Percentiles rank a stretch among this genome's conserved stretches.
Conservation (phyloP, 2,888 invertebrate genomes). For the Odontocolon sp. region DNA sequence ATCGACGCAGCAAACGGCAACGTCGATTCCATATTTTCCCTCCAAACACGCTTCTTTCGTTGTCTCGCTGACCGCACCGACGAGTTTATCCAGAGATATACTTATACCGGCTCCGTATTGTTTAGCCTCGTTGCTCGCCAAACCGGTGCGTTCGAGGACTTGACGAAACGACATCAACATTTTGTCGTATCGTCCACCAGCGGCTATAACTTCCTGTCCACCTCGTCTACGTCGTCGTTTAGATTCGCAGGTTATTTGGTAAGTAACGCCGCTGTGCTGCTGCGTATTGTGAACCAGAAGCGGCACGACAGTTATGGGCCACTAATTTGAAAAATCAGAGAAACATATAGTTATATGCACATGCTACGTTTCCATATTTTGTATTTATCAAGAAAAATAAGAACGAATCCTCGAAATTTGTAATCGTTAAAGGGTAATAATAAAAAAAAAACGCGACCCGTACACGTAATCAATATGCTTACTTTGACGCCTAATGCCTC, state of each 20-base stretch:
- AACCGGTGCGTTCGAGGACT: constrained; percentile 78
- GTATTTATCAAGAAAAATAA: no score
- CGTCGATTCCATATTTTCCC: constrained; percentile 83
- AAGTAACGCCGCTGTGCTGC: constrained; percentile 87
- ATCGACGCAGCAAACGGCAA: constrained; percentile 86
- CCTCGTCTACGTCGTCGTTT: constrained; percentile 82
- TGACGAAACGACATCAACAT: constrained; percentile 88
- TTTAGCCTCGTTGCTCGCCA: constrained; percentile 75
- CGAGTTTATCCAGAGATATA: constrained; percentile 91
- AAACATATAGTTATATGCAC: no score
- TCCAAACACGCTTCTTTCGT: constrained; percentile 79
- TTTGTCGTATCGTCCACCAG: constrained; percentile 94
- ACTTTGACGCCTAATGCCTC: constrained; percentile 87
- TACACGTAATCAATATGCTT: neutral
- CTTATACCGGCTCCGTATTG: constrained; percentile 91
- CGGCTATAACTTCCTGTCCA: constrained; percentile 89
- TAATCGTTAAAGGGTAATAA: neutral
- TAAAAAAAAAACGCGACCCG: no score
- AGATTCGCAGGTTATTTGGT: constrained; percentile 85
- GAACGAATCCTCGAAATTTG: no score
- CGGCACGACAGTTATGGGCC: constrained; percentile 84
- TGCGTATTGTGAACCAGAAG: constrained; percentile 85
- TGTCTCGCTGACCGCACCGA: constrained; percentile 83
- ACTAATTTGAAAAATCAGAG: constrained; percentile 80
- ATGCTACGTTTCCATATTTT: no score